phyloP scores from a whole-genome alignment of 1,140 invertebrate genomes.

The Meloidogyne floridensis region DNA sequence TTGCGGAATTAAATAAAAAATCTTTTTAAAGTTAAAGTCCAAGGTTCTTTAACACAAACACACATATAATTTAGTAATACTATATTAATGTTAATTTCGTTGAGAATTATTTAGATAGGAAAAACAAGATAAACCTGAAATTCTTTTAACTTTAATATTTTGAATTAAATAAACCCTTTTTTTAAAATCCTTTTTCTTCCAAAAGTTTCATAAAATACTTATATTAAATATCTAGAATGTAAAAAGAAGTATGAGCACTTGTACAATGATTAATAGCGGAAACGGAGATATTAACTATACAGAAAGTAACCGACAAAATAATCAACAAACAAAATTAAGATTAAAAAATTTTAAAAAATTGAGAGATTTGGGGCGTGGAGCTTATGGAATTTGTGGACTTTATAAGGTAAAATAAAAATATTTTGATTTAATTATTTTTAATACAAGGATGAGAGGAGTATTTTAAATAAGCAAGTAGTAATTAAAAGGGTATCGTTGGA shows the following conservation, averaged over 20 bases:
- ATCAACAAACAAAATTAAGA: constrained; percentile 14
- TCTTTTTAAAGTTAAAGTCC: too few relatives aligned
- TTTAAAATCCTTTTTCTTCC: too few relatives aligned
- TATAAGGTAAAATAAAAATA: constrained; percentile 20
- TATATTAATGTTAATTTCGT: too few relatives aligned
- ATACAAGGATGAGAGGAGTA: constrained; percentile 29
- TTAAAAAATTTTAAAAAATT: constrained; percentile 38
- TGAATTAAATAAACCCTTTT: too few relatives aligned
- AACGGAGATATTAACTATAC: constrained; percentile 6
- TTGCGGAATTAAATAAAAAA: too few relatives aligned
- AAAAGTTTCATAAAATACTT: too few relatives aligned
- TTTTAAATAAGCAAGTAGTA: constrained; percentile 42
- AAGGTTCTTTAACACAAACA: too few relatives aligned
- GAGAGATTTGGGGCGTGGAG: constrained; percentile 31
- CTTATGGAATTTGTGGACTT: constrained; percentile 33
- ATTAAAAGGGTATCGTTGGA: constrained; percentile 44
- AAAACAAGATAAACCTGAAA: too few relatives aligned
- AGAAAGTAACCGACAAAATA: background rate
- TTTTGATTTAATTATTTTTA: background rate
- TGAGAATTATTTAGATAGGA: too few relatives aligned
- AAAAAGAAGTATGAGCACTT: background rate
- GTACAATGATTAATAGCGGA: background rate
- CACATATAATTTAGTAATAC: too few relatives aligned
- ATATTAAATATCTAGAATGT: background rate
- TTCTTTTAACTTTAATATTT: too few relatives aligned